Conservation (phyloP, 2,113 vertebrate genomes). For the Brienomyrus brachyistius region DNA sequence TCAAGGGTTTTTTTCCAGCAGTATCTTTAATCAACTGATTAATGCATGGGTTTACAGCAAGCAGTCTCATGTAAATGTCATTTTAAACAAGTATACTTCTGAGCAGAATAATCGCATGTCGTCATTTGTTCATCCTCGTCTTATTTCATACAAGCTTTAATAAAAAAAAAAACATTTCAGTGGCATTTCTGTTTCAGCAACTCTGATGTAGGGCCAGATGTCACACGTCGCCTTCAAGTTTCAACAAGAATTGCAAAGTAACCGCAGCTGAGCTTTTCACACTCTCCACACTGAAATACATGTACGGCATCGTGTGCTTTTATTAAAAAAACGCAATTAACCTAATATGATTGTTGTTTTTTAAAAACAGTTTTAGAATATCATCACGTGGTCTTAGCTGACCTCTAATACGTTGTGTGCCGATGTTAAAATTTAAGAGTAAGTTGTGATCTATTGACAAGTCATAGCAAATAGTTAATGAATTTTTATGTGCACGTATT, state of each 20-base stretch:
- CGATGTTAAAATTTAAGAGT: neutral
- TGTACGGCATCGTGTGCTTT: neutral
- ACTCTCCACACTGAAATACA: constrained; percentile 62
- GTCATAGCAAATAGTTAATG: neutral
- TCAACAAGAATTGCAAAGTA: constrained; percentile 62
- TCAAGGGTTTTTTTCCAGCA: constrained; percentile 62
- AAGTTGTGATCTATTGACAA: neutral
- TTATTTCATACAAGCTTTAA: constrained; percentile 74
- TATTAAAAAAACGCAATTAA: neutral
- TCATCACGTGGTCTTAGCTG: neutral
- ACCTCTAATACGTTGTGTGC: neutral
- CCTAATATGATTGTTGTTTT: neutral
- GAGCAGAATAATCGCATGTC: constrained; percentile 34
- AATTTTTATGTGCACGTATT: neutral
- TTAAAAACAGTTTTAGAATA: neutral
- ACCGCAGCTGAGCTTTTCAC: constrained; percentile 67
- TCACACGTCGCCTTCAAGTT: constrained; percentile 51
- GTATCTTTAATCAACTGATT: constrained; percentile 81
- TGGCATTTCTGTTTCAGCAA: constrained; percentile 56
- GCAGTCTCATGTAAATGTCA: constrained; percentile 65
- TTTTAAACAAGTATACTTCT: constrained; percentile 35
- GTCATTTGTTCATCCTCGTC: constrained; percentile 71
- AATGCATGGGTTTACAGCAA: constrained; percentile 84
- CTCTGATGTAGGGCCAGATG: constrained; percentile 21
- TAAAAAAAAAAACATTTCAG: constrained; percentile 74